Conservation (phyloP, 2,888 invertebrate genomes). For the Papilio gigon region DNA sequence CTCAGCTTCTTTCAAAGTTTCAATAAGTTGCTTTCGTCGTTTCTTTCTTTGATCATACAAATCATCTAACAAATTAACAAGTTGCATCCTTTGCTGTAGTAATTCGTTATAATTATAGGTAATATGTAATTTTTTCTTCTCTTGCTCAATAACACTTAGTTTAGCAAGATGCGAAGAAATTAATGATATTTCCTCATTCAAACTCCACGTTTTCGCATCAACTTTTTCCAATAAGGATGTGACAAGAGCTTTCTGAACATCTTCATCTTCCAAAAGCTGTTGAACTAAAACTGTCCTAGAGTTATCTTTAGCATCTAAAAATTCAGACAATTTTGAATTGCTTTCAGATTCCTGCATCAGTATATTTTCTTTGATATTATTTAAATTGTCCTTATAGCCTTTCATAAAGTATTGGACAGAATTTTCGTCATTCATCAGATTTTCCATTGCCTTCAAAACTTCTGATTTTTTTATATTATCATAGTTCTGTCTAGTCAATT, state of each 20-base stretch:
- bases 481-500: slow-evolving; percentile 82
- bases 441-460: slow-evolving; percentile 87
- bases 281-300: slow-evolving; percentile 83
- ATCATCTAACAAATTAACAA: slow-evolving; percentile 86
- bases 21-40: slow-evolving; percentile 84
- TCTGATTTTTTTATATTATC: slow-evolving; percentile 85
- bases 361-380: slow-evolving; percentile 85
- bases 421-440: slow-evolving; percentile 85
- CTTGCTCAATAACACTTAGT: slow-evolving; percentile 87
- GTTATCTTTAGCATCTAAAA: slow-evolving; percentile 84
- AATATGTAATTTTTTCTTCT: slow-evolving; percentile 85
- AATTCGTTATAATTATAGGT: slow-evolving; percentile 87
- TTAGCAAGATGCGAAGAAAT: slow-evolving; percentile 87
- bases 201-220: slow-evolving; percentile 89
- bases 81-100: slow-evolving; percentile 84
- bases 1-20: slow-evolving; percentile 88
- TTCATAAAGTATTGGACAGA: slow-evolving; percentile 82
- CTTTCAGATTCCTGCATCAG: slow-evolving; percentile 82
- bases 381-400: slow-evolving; percentile 84
- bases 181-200: slow-evolving; percentile 88
- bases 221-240: slow-evolving; percentile 87
- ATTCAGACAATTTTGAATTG: slow-evolving; percentile 81
- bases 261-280: slow-evolving; percentile 85
- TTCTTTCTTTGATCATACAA: slow-evolving; percentile 86
- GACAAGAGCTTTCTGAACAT: slow-evolving; percentile 88